A percentile compares a stretch with the other conserved stretches of the same genome.
Conservation (phyloP, 2,888 invertebrate species). For the Silvanus unidentatus region DNA sequence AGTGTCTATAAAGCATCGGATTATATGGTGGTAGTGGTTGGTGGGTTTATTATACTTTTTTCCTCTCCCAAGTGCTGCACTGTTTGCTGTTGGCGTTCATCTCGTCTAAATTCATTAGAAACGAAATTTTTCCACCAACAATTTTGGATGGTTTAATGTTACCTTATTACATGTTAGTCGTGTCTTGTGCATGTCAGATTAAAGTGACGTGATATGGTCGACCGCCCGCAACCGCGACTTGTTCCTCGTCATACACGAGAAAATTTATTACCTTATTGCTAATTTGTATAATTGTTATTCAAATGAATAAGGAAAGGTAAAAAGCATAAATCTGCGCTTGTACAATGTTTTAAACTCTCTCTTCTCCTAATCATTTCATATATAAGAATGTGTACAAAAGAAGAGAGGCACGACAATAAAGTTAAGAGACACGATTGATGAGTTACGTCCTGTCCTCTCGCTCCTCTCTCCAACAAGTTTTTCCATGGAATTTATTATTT, state of each 20-base stretch:
- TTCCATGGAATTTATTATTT: conserved; percentile 41
- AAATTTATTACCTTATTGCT: conserved; percentile 1
- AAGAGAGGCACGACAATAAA: no score
- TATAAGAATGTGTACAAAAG: background rate
- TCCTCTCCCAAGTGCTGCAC: no score
- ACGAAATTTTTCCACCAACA: no score
- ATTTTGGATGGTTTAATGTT: no score
- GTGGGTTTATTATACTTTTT: no score
- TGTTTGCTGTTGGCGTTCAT: no score
- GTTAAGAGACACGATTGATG: no score
- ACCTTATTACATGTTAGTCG: conserved; percentile 26
- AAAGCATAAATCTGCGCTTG: background rate
- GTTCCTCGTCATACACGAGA: conserved; percentile 39
- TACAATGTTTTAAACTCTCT: background rate
- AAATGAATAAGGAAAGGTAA: background rate
- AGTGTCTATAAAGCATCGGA: conserved; percentile 33
- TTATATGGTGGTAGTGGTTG: conserved; percentile 2
- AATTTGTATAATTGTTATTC: no score
- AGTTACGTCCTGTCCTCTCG: no score
- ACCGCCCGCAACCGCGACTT: conserved; percentile 40
- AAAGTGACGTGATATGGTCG: conserved; percentile 36
- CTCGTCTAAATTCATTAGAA: no score
- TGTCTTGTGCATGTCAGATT: conserved; percentile 39
- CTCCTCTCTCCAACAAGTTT: conserved; percentile 2
- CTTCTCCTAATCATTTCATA: background rate